Evolutionary conservation across 1,140 invertebrate genomes (phyloP).

Genomic region (Lepidurus arcticus): DNA sequence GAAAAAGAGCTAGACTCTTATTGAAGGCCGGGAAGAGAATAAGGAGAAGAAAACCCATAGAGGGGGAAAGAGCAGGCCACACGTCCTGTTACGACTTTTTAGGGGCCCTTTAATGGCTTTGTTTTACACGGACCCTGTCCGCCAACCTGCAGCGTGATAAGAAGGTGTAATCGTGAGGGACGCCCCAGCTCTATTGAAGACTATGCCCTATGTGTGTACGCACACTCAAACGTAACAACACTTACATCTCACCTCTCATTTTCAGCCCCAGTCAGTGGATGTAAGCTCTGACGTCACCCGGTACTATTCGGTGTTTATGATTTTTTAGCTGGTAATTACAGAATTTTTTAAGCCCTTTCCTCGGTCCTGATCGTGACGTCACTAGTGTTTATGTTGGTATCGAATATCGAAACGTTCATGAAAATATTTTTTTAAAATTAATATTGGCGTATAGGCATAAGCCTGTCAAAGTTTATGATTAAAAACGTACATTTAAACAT

Average conservation of each 20-base stretch:
- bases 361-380: no score
- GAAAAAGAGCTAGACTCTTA: no score
- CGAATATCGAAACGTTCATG: no score
- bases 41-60: neutral
- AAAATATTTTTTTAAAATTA: no score
- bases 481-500: no score
- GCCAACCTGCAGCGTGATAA: constrained; percentile 16
- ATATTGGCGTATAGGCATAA: no score
- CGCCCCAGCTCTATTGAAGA: constrained; percentile 12
- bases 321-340: no score
- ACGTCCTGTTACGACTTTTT: constrained; percentile 3
- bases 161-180: constrained; percentile 12
- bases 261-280: neutral
- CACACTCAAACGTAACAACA: neutral
- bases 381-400: no score
- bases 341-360: no score
- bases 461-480: no score
- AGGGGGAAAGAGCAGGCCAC: neutral
- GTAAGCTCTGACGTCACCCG: neutral
- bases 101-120: constrained; percentile 3
- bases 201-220: neutral
- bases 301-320: neutral
- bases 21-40: neutral
- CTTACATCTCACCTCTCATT: neutral
- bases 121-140: constrained; percentile 17